Evolutionary conservation across 2,888 invertebrate species (phyloP).

Genomic region (Lasioglossum calceatum): DNA sequence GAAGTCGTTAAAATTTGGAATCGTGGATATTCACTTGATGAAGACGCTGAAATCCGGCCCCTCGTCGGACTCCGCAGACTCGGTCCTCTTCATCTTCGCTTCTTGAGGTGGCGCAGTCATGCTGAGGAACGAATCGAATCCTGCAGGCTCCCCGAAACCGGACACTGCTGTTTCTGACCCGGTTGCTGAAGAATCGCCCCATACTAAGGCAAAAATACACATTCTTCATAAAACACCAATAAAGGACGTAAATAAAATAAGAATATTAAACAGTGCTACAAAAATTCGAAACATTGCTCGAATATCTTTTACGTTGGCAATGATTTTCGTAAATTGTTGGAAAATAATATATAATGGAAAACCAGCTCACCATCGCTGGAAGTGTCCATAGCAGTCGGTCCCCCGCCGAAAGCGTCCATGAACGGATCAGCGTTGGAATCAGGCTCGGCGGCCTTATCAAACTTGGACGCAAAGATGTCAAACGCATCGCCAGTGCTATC

Average conservation of each 20-base stretch:
- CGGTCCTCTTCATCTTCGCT: slow-evolving; percentile 86
- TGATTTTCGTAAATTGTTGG: too few species aligned
- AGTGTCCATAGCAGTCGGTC: slow-evolving; percentile 83
- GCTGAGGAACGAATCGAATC: slow-evolving; percentile 92
- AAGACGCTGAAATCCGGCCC: slow-evolving; percentile 93
- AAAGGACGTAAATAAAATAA: not conserved
- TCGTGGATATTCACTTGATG: slow-evolving; percentile 87
- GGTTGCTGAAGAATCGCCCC: slow-evolving; percentile 82
- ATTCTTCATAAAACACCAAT: not conserved
- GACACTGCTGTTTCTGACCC: slow-evolving; percentile 78
- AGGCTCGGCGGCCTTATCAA: slow-evolving; percentile 89
- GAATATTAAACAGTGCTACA: not conserved
- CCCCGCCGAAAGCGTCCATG: slow-evolving; percentile 86
- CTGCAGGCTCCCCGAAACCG: slow-evolving; percentile 89
- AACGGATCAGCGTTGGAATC: slow-evolving; percentile 84
- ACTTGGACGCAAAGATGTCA: slow-evolving; percentile 95
- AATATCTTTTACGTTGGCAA: too few species aligned
- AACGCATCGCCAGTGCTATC: slow-evolving; percentile 87
- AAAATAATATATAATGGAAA: not conserved
- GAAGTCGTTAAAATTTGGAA: not conserved
- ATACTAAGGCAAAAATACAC: slow-evolving; percentile 74
- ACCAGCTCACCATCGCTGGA: slow-evolving; percentile 80
- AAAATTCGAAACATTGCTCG: not conserved
- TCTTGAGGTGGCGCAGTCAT: slow-evolving; percentile 92
- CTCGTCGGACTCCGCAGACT: slow-evolving; percentile 92